Conservation (phyloP, 2,888 invertebrate genomes). For the Xestoiulus laeticollis region DNA sequence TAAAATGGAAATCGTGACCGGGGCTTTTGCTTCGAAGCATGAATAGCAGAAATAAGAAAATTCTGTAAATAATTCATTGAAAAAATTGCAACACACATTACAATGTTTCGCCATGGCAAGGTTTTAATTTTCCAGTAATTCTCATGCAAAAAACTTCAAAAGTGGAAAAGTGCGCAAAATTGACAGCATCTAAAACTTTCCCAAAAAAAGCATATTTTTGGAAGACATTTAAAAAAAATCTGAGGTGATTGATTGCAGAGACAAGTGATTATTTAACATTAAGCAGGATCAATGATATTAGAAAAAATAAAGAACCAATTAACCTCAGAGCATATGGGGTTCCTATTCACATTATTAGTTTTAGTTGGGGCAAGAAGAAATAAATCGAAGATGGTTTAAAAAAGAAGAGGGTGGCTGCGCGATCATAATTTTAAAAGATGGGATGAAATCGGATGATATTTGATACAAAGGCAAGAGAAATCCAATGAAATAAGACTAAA, state of each 20-base stretch:
- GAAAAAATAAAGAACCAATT: not conserved
- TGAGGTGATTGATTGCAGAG: not conserved
- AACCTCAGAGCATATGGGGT: constrained; percentile 48
- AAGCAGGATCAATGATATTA: constrained; percentile 13
- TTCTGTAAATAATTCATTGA: not conserved
- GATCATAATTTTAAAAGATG: constrained; percentile 11
- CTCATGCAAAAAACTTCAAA: too few species aligned
- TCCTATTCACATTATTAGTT: constrained; percentile 47
- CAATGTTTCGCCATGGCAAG: too few species aligned
- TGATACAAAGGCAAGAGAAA: constrained; percentile 35
- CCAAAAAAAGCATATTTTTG: constrained; percentile 22
- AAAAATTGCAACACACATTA: not conserved
- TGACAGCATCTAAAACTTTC: not conserved
- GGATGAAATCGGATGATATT: constrained; percentile 30
- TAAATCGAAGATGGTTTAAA: constrained; percentile 38
- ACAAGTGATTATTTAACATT: not conserved
- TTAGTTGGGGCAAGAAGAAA: constrained; percentile 35
- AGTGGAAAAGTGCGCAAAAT: not conserved
- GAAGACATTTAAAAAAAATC: not conserved
- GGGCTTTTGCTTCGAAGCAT: not conserved
- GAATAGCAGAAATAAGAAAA: not conserved
- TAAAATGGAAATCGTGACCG: too few species aligned
- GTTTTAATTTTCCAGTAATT: too few species aligned
- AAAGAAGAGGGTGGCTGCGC: not conserved
- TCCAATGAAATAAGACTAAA: constrained; percentile 34